These are phyloP conservation scores for Euglossa dilemma DNA, from an alignment of 1,140 invertebrate genomes.

Conservation along the genomic window DNA sequence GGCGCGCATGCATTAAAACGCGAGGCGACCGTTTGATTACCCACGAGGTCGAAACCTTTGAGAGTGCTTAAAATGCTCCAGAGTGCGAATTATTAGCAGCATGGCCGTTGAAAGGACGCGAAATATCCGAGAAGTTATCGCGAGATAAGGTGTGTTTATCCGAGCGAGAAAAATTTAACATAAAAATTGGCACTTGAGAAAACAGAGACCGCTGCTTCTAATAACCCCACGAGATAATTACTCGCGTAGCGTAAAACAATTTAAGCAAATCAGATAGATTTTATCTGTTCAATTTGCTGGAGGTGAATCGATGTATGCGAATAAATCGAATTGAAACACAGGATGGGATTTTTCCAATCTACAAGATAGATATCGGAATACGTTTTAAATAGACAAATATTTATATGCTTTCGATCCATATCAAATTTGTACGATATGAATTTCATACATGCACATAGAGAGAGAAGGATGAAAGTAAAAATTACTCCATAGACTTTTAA, in stretches of 20 bases:
- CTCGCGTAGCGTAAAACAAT: too few relatives aligned
- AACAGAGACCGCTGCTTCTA: too few relatives aligned
- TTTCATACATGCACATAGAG: too few relatives aligned
- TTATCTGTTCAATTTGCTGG: too few relatives aligned
- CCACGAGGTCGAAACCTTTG: constrained; percentile 35
- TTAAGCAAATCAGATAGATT: too few relatives aligned
- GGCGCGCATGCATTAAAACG: constrained; percentile 26
- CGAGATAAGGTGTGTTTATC: background rate
- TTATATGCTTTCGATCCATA: background rate
- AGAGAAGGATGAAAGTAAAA: too few relatives aligned
- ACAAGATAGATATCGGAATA: background rate
- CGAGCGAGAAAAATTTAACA: too few relatives aligned
- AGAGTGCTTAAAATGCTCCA: background rate
- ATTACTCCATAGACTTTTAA: too few relatives aligned
- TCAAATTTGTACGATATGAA: background rate
- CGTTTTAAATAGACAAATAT: background rate
- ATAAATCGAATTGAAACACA: background rate
- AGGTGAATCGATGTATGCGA: background rate
- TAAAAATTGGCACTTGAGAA: too few relatives aligned
- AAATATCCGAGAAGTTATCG: background rate
- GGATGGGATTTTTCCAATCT: background rate
- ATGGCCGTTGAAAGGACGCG: background rate
- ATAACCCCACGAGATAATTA: too few relatives aligned
- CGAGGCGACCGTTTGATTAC: constrained; percentile 56
- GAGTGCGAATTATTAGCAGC: background rate